A percentile compares a stretch with the other conserved stretches of the same genome.
Evolutionary conservation across 1,140 invertebrate species (phyloP).

Genomic region (Platorchestia sp.): DNA sequence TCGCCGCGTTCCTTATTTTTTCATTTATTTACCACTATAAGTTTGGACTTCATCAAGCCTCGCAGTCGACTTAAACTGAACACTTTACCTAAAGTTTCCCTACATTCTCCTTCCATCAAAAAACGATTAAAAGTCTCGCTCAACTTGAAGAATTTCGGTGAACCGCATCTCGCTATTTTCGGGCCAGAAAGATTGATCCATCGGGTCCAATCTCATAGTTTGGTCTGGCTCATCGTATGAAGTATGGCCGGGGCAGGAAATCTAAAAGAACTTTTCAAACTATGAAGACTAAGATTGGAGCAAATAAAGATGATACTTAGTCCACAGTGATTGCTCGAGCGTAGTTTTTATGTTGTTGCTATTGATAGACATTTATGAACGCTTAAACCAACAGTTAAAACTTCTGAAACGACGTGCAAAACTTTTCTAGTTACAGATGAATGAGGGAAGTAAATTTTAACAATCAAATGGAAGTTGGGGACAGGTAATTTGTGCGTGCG

Average conservation of each 20-base stretch:
- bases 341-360: neutral
- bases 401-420: neutral
- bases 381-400: neutral
- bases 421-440: neutral
- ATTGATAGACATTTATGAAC: neutral
- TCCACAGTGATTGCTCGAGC: neutral
- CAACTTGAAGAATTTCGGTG: neutral
- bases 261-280: neutral
- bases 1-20: neutral
- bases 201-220: neutral
- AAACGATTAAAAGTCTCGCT: neutral
- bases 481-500: neutral
- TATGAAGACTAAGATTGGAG: neutral
- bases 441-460: neutral
- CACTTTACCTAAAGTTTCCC: neutral
- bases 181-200: neutral
- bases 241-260: neutral
- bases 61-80: neutral
- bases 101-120: constrained; percentile 36
- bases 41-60: neutral
- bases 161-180: neutral
- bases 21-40: neutral
- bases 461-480: neutral
- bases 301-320: neutral
- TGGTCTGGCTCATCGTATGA: neutral